These are phyloP conservation scores for Trichogramma pretiosum DNA, from an alignment of 1,140 invertebrate genomes.

Conservation along the genomic window DNA sequence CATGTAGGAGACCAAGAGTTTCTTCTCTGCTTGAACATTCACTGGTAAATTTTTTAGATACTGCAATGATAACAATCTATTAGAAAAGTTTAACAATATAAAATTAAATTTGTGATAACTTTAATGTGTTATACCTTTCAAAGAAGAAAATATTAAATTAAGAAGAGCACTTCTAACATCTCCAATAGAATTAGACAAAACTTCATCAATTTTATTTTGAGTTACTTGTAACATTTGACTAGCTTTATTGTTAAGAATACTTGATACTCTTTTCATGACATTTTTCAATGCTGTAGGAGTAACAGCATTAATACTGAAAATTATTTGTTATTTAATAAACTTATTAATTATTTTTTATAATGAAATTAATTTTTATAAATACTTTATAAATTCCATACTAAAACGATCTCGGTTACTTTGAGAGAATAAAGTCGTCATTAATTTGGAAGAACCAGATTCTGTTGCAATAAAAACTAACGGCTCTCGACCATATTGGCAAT, in stretches of 20 bases:
- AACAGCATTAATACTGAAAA: conserved; percentile 55
- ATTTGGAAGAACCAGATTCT: conserved; percentile 51
- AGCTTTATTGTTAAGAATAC: conserved; percentile 44
- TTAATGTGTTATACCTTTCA: conserved; percentile 54
- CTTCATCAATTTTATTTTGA: conserved; percentile 52
- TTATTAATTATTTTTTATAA: conserved; percentile 1
- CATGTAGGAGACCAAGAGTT: conserved; percentile 60
- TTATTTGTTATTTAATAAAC: conserved; percentile 3
- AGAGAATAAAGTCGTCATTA: conserved; percentile 56
- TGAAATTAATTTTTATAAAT: conserved; percentile 24
- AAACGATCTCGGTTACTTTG: conserved; percentile 50
- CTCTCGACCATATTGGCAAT: conserved; percentile 51
- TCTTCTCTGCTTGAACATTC: conserved; percentile 51
- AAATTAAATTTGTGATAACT: conserved; percentile 1
- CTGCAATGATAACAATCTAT: conserved; percentile 15
- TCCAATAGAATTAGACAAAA: conserved; percentile 57
- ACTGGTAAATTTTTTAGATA: conserved; percentile 18
- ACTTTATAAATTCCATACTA: conserved; percentile 55
- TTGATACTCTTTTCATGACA: conserved; percentile 53
- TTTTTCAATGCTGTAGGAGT: conserved; percentile 56
- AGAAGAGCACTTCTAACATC: conserved; percentile 62
- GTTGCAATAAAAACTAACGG: conserved; percentile 64
- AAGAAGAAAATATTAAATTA: conserved; percentile 60
- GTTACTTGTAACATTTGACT: conserved; percentile 48
- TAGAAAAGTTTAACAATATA: background rate